A percentile compares a stretch with the other conserved stretches of the same genome.
These are phyloP conservation scores for Polydrusus cervinus DNA, from an alignment of 2,888 invertebrate genomes.

Conservation along the genomic window DNA sequence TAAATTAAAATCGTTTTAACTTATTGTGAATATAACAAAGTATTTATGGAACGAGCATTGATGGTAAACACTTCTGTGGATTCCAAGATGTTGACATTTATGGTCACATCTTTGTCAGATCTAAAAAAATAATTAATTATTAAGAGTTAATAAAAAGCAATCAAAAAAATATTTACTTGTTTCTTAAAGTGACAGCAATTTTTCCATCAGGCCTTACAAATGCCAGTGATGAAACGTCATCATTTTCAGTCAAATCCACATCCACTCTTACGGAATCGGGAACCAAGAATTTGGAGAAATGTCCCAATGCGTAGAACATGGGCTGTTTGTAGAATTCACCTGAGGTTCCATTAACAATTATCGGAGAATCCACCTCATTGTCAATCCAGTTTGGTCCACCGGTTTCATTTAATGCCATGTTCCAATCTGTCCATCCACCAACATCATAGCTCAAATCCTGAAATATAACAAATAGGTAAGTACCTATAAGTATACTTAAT, in stretches of 20 bases:
- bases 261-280: slow-evolving; percentile 73
- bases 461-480: neutral
- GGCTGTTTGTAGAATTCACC: slow-evolving; percentile 91
- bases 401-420: slow-evolving; percentile 79
- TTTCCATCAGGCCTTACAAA: slow-evolving; percentile 73
- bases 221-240: slow-evolving; percentile 65
- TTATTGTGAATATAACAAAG: slow-evolving; percentile 33
- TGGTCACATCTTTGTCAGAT: neutral
- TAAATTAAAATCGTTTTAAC: neutral
- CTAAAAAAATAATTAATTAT: slow-evolving; percentile 25
- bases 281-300: slow-evolving; percentile 79
- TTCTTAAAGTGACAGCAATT: slow-evolving; percentile 73
- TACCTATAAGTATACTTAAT: no score
- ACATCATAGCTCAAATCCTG: slow-evolving; percentile 79
- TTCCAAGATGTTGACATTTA: slow-evolving; percentile 19
- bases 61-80: slow-evolving; percentile 3
- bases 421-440: slow-evolving; percentile 92
- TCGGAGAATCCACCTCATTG: slow-evolving; percentile 76
- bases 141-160: neutral
- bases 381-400: slow-evolving; percentile 87
- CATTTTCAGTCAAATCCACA: slow-evolving; percentile 3
- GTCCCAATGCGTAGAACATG: slow-evolving; percentile 87
- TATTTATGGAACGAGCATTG: slow-evolving; percentile 33
- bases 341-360: slow-evolving; percentile 75
- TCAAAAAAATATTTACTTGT: slow-evolving; percentile 68